phyloP scores from a whole-genome alignment of 2,113 vertebrate species.

The Campylomormyrus tamandua region DNA sequence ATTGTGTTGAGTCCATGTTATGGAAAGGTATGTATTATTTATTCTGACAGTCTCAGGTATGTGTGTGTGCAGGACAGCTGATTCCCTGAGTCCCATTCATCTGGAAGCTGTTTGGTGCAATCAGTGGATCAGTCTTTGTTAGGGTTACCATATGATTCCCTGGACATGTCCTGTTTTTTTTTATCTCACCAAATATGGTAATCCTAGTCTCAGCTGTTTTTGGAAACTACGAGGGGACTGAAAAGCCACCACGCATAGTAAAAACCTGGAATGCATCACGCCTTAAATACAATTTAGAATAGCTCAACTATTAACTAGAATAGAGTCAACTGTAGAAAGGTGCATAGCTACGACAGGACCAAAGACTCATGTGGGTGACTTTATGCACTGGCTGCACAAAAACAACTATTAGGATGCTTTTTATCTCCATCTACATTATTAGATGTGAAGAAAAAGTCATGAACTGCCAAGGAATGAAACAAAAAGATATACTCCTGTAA shows the following conservation, averaged over 20 bases:
- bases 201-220: slow-evolving; percentile 1
- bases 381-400: background rate
- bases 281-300: slow-evolving; percentile 48
- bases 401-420: background rate
- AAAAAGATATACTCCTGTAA: background rate
- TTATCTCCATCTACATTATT: background rate
- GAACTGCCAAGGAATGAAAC: background rate
- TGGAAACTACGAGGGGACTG: background rate
- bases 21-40: slow-evolving; percentile 30
- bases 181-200: too few species aligned
- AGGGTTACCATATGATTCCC: too few species aligned
- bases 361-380: slow-evolving; percentile 30
- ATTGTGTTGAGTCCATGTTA: slow-evolving; percentile 12
- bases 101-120: slow-evolving; percentile 11
- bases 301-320: background rate
- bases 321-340: slow-evolving; percentile 25
- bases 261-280: slow-evolving; percentile 51
- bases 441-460: background rate
- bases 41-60: slow-evolving; percentile 26
- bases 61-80: slow-evolving; percentile 18
- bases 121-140: slow-evolving; percentile 12
- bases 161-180: too few species aligned
- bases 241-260: slow-evolving; percentile 39
- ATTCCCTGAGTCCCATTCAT: slow-evolving; percentile 18
- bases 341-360: slow-evolving; percentile 43